Evolutionary conservation across 2,113 vertebrate genomes (phyloP).

Genomic region (Antechinus flavipes): DNA sequence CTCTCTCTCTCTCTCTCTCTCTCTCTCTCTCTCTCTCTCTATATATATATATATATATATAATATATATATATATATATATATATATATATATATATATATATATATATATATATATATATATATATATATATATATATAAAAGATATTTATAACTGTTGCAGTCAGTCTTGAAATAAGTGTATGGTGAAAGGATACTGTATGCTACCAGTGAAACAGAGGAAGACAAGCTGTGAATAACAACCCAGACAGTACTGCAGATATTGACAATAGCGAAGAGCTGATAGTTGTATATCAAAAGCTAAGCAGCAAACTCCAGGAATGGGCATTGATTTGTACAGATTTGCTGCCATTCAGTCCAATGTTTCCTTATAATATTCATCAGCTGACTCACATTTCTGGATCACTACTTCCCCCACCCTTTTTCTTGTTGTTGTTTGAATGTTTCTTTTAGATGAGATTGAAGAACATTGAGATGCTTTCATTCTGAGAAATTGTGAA

Average conservation of each 20-base stretch:
- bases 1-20: no score
- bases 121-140: not conserved
- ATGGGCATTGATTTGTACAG: slow-evolving; percentile 72
- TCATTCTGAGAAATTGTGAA: slow-evolving; percentile 79
- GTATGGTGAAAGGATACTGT: slow-evolving; percentile 72
- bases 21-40: no score
- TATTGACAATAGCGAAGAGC: slow-evolving; percentile 49
- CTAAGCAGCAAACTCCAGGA: slow-evolving; percentile 56
- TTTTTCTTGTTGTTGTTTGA: slow-evolving; percentile 70
- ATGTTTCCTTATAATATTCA: slow-evolving; percentile 75
- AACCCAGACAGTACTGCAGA: slow-evolving; percentile 72
- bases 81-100: not conserved
- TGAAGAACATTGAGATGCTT: slow-evolving; percentile 80
- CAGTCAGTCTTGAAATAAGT: slow-evolving; percentile 78
- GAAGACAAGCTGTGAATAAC: slow-evolving; percentile 78
- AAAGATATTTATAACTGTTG: slow-evolving; percentile 79
- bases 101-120: not conserved
- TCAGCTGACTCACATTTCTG: slow-evolving; percentile 72
- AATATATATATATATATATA: no score
- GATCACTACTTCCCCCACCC: slow-evolving; percentile 67
- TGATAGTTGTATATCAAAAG: slow-evolving; percentile 65
- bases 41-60: no score
- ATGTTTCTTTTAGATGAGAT: slow-evolving; percentile 73
- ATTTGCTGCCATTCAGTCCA: slow-evolving; percentile 61
- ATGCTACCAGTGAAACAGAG: slow-evolving; percentile 78